A percentile compares a stretch with the other conserved stretches of the same genome.
Conservation (phyloP, 2,888 invertebrate genomes). For the Chouioia cunea region DNA sequence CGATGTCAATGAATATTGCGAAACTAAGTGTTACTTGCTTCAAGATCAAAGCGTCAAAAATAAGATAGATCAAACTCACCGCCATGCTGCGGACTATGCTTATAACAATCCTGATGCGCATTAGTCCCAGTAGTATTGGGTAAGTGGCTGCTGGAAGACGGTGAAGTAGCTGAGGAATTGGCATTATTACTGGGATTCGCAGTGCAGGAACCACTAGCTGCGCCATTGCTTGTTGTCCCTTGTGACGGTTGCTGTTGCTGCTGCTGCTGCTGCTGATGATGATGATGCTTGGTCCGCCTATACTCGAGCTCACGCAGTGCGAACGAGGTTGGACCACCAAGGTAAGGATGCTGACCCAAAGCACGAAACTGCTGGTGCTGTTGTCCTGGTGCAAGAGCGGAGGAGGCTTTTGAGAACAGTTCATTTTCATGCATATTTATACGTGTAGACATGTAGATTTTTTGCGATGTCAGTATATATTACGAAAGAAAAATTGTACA, state of each 20-base stretch:
- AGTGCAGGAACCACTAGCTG: too few relatives aligned
- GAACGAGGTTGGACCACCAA: constrained; percentile 73
- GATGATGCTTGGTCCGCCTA: constrained; percentile 77
- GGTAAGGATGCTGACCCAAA: constrained; percentile 79
- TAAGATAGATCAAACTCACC: constrained; percentile 57
- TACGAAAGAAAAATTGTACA: too few relatives aligned
- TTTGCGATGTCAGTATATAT: too few relatives aligned
- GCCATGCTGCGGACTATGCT: constrained; percentile 67
- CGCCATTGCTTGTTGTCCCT: constrained; percentile 16
- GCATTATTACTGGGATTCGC: background rate
- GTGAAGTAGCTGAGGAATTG: constrained; percentile 60
- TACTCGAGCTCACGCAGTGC: constrained; percentile 79
- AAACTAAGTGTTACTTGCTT: too few relatives aligned
- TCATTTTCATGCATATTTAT: too few relatives aligned
- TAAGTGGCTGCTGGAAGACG: constrained; percentile 62
- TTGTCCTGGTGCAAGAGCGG: constrained; percentile 60
- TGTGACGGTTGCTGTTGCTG: constrained; percentile 6
- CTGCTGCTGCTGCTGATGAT: constrained; percentile 59
- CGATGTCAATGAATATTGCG: too few relatives aligned
- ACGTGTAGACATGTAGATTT: too few relatives aligned
- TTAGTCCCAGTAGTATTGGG: constrained; percentile 56
- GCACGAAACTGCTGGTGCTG: constrained; percentile 79
- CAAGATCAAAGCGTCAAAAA: background rate
- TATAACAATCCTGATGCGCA: constrained; percentile 66
- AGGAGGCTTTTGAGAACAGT: constrained; percentile 31